Percentiles rank a stretch among this genome's conserved stretches.
Evolutionary conservation across 2,113 vertebrate genomes (phyloP).

Genomic region (Cromileptes altivelis): DNA sequence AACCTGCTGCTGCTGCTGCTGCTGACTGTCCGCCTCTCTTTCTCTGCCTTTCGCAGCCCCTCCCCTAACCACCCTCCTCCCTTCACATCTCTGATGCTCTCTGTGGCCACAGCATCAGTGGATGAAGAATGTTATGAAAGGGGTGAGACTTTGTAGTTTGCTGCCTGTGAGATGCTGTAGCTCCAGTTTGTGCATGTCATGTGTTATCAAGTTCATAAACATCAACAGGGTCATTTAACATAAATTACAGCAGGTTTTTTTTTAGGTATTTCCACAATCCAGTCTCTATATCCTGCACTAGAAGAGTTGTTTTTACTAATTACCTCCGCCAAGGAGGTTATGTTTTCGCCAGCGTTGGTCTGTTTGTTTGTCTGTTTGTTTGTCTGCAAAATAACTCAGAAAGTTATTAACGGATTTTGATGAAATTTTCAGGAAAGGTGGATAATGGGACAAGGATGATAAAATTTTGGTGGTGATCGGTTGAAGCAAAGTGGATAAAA

Average conservation of each 20-base stretch:
- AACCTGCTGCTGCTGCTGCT: slow-evolving; percentile 65
- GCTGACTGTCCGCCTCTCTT: slow-evolving; percentile 57
- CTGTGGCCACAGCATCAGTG: slow-evolving; percentile 37
- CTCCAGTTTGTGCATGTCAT: neutral
- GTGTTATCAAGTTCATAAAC: too few species aligned
- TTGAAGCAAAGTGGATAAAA: too few species aligned
- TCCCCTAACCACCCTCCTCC: slow-evolving; percentile 47
- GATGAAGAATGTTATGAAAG: neutral
- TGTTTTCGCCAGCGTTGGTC: too few species aligned
- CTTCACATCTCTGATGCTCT: slow-evolving; percentile 48
- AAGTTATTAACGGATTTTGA: too few species aligned
- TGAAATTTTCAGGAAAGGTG: too few species aligned
- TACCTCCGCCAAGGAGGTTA: too few species aligned
- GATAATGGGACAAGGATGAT: too few species aligned
- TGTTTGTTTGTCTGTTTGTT: too few species aligned
- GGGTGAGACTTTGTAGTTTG: neutral
- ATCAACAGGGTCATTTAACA: neutral
- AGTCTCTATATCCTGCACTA: too few species aligned
- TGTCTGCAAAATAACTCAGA: too few species aligned
- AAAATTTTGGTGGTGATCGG: too few species aligned
- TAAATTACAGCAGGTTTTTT: neutral
- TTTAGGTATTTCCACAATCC: neutral
- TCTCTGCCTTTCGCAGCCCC: slow-evolving; percentile 51
- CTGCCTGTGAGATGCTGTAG: neutral
- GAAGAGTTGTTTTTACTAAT: too few species aligned